These are phyloP conservation scores for Crotalus tigris DNA, from an alignment of 2,113 vertebrate species.

Conservation along the genomic window DNA sequence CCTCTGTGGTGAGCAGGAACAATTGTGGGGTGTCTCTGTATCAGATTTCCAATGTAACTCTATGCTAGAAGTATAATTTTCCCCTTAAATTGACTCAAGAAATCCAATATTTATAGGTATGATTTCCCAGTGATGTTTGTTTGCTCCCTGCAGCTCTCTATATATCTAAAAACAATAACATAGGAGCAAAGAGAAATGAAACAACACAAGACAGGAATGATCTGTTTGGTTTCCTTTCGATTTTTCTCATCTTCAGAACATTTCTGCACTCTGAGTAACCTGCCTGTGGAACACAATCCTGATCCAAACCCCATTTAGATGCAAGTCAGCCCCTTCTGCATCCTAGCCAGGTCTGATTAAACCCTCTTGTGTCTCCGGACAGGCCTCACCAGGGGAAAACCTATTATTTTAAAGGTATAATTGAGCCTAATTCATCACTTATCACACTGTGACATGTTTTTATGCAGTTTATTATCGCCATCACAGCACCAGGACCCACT, in stretches of 20 bases:
- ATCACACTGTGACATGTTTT: conserved; percentile 72
- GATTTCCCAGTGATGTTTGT: no score
- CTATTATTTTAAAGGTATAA: conserved; percentile 79
- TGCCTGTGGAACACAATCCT: fast-evolving
- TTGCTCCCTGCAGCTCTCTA: no score
- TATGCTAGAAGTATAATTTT: neutral
- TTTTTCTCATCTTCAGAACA: neutral
- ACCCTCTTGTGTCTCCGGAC: conserved; percentile 46
- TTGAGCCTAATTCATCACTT: conserved; percentile 80
- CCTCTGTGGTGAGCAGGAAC: neutral
- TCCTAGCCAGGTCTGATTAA: conserved; percentile 45
- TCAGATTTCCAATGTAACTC: neutral
- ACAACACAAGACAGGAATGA: neutral
- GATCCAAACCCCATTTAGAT: neutral
- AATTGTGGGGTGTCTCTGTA: neutral
- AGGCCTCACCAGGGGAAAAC: conserved; percentile 43
- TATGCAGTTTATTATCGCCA: conserved; percentile 74
- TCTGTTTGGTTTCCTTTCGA: neutral
- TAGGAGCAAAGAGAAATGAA: fast-evolving
- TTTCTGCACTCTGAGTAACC: neutral
- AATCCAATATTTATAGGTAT: neutral
- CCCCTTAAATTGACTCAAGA: neutral
- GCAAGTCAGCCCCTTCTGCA: conserved; percentile 17
- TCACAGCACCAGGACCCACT: conserved; percentile 52
- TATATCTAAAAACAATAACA: neutral